Evolutionary conservation across 2,888 invertebrate genomes (phyloP).

Genomic region (Chrysomela aeneicollis): DNA sequence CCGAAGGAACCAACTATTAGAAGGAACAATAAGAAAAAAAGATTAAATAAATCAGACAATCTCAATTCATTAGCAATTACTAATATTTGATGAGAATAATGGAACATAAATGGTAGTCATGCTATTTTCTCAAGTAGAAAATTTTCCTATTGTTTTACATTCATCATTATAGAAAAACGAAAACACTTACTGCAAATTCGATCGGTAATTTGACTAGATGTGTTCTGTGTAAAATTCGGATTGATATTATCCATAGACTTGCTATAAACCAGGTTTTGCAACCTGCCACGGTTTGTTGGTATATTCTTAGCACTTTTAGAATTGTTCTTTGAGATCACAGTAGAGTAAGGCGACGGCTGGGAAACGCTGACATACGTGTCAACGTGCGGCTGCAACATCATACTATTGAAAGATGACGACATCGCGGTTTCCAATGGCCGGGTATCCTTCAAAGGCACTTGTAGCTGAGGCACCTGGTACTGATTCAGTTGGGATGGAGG

Average conservation of each 20-base stretch:
- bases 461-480: conserved; percentile 48
- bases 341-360: conserved; percentile 52
- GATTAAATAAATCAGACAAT: no score
- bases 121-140: no score
- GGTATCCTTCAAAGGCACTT: conserved; percentile 37
- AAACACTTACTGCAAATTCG: conserved; percentile 37
- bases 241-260: conserved; percentile 42
- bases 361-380: conserved; percentile 52
- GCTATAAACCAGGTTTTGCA: conserved; percentile 32
- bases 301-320: conserved; percentile 45
- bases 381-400: conserved; percentile 47
- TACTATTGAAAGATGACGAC: conserved; percentile 23
- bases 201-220: conserved; percentile 36
- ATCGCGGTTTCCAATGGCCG: conserved; percentile 31
- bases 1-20: no score
- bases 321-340: conserved; percentile 51
- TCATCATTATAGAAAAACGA: no score
- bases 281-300: conserved; percentile 18
- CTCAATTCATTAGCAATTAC: no score
- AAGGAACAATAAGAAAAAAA: no score
- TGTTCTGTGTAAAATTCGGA: conserved; percentile 37
- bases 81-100: no score
- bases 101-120: no score
- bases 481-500: conserved; percentile 53
- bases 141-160: no score